These are phyloP conservation scores for Aurelia sp. DNA, from an alignment of 30 jellyfish, hydroid and myxozoan species.

Conservation along the genomic window DNA sequence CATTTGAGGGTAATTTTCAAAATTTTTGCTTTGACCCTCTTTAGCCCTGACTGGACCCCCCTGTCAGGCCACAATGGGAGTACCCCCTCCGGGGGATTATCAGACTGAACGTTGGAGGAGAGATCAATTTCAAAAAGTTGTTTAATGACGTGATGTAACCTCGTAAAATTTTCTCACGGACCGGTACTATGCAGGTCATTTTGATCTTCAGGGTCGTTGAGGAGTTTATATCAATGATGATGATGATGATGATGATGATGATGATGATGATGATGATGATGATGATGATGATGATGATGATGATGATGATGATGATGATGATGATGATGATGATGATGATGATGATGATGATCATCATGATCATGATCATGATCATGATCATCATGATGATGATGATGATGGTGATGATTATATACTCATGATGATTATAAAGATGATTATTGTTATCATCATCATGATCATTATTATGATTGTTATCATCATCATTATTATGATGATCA, in stretches of 20 bases:
- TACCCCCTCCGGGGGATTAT: too few relatives aligned
- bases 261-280: neutral
- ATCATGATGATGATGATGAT: slow-evolving; percentile 3
- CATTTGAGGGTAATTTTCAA: too few relatives aligned
- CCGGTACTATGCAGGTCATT: too few relatives aligned
- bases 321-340: slow-evolving; percentile 23
- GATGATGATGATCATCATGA: slow-evolving; percentile 1
- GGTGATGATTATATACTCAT: neutral
- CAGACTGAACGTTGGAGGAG: too few relatives aligned
- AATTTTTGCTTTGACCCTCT: too few relatives aligned
- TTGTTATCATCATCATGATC: neutral
- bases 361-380: neutral
- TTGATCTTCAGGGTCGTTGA: neutral
- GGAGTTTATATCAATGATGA: slow-evolving; percentile 6
- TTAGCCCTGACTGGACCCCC: too few relatives aligned
- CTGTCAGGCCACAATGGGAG: too few relatives aligned
- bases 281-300: neutral
- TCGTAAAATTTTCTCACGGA: too few relatives aligned
- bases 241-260: slow-evolving; percentile 35
- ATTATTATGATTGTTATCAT: neutral
- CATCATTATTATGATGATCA: neutral
- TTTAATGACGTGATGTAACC: too few relatives aligned
- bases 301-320: slow-evolving; percentile 35
- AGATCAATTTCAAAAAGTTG: too few relatives aligned
- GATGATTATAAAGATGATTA: too few relatives aligned